These are phyloP conservation scores for Danaus melanippus DNA, from an alignment of 1,140 invertebrate species.

Conservation along the genomic window DNA sequence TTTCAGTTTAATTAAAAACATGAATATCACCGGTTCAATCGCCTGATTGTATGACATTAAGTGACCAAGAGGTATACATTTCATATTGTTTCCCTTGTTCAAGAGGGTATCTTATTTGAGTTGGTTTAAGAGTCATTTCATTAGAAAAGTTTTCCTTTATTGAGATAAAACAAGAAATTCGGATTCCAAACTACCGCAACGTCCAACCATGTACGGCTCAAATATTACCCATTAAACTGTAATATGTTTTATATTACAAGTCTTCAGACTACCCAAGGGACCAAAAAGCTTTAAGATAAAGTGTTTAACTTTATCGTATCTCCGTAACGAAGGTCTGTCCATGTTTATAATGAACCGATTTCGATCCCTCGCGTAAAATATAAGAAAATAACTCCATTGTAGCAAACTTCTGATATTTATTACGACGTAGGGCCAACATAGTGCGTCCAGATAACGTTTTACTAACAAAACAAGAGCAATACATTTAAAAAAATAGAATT, in stretches of 20 bases:
- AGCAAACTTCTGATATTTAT: slow-evolving; percentile 10
- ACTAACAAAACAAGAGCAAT: too few species aligned
- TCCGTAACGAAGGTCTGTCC: slow-evolving; percentile 16
- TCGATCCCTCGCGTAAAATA: slow-evolving; percentile 25
- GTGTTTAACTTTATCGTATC: slow-evolving; percentile 20
- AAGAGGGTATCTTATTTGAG: slow-evolving; percentile 1
- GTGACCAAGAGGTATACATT: too few species aligned
- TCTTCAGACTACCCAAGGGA: too few species aligned
- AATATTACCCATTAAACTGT: too few species aligned
- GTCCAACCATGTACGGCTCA: too few species aligned
- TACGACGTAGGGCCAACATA: too few species aligned
- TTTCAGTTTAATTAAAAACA: slow-evolving; percentile 63
- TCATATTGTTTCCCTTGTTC: neutral
- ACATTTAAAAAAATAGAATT: too few species aligned
- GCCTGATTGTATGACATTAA: slow-evolving; percentile 27
- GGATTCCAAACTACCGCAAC: too few species aligned
- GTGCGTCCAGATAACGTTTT: too few species aligned
- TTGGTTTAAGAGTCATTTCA: slow-evolving; percentile 1
- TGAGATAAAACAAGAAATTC: too few species aligned
- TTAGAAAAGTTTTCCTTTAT: too few species aligned
- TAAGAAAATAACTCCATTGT: slow-evolving; percentile 17
- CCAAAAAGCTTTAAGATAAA: slow-evolving; percentile 17
- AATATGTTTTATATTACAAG: too few species aligned
- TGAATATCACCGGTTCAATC: slow-evolving; percentile 28
- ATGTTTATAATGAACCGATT: slow-evolving; percentile 26